These are phyloP conservation scores for Pteronura brasiliensis DNA, from an alignment of 2,113 vertebrate species.

Conservation along the genomic window DNA sequence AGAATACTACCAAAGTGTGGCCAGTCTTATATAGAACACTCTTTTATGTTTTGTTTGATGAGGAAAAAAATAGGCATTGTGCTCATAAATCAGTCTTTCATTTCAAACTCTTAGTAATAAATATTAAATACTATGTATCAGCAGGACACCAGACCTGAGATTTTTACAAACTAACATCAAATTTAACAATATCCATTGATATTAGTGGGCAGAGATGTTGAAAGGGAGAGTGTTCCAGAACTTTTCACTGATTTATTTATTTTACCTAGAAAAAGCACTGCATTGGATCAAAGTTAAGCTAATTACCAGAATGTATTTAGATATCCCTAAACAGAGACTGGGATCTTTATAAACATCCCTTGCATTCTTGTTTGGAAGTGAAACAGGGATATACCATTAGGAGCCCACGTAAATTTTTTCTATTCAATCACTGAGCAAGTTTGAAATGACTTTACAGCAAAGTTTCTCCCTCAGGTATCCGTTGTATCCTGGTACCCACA, in stretches of 20 bases:
- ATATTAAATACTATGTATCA: conserved; percentile 27
- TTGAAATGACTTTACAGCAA: conserved; percentile 69
- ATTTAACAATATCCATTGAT: conserved; percentile 4
- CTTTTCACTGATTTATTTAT: conserved; percentile 40
- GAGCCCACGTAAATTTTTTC: conserved; percentile 67
- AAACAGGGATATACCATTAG: conserved; percentile 36
- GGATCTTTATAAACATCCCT: conserved; percentile 47
- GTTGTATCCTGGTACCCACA: conserved; percentile 50
- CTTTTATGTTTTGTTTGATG: background rate
- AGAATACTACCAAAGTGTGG: background rate
- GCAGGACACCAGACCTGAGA: background rate
- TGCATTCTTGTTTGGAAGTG: conserved; percentile 41
- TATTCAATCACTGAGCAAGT: conserved; percentile 68
- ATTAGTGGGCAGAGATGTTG: background rate
- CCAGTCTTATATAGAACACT: background rate
- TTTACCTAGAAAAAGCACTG: conserved; percentile 41
- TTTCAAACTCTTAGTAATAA: conserved; percentile 5
- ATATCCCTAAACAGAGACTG: conserved; percentile 44
- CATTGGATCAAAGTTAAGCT: conserved; percentile 56
- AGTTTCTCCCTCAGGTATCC: conserved; percentile 51
- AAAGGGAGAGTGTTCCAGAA: background rate
- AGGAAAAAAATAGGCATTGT: background rate
- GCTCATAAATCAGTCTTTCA: background rate
- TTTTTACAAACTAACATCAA: background rate
- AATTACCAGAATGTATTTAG: conserved; percentile 47